Evolutionary conservation across 1,140 invertebrate genomes (phyloP).

Genomic region (Lerema accius): DNA sequence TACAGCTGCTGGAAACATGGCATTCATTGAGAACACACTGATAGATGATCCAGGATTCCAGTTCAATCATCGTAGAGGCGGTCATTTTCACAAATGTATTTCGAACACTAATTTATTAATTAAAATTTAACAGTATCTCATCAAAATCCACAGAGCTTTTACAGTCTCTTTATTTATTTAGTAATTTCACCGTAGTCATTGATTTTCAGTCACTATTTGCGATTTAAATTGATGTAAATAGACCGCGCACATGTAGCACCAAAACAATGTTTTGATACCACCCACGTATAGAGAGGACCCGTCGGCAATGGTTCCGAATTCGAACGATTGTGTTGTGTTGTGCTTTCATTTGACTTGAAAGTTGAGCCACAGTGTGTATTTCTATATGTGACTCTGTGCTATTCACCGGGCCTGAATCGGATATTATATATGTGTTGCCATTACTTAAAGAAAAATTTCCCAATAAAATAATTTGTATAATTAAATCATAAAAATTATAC

Average conservation of each 20-base stretch:
- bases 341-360: conserved; percentile 10
- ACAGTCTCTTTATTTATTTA: conserved; percentile 40
- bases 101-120: conserved; percentile 50
- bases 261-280: conserved; percentile 64
- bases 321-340: conserved; percentile 10
- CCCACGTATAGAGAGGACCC: conserved; percentile 50
- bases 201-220: conserved; percentile 55
- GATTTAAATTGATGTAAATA: conserved; percentile 51
- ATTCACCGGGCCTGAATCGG: too few relatives aligned
- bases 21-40: conserved; percentile 85
- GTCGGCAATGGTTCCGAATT: conserved; percentile 8
- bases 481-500: too few relatives aligned
- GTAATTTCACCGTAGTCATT: conserved; percentile 32
- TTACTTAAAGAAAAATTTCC: neutral
- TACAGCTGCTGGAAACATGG: conserved; percentile 84
- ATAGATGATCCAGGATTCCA: conserved; percentile 85
- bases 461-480: neutral
- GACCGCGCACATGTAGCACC: conserved; percentile 46
- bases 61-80: conserved; percentile 82
- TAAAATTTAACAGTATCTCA: conserved; percentile 39
- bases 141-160: conserved; percentile 45
- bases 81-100: conserved; percentile 77
- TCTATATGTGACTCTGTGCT: conserved; percentile 35
- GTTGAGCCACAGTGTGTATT: conserved; percentile 11
- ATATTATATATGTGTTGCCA: conserved; percentile 35